Conservation (phyloP, 2,888 invertebrate genomes). For the Sminthurides aquaticus region DNA sequence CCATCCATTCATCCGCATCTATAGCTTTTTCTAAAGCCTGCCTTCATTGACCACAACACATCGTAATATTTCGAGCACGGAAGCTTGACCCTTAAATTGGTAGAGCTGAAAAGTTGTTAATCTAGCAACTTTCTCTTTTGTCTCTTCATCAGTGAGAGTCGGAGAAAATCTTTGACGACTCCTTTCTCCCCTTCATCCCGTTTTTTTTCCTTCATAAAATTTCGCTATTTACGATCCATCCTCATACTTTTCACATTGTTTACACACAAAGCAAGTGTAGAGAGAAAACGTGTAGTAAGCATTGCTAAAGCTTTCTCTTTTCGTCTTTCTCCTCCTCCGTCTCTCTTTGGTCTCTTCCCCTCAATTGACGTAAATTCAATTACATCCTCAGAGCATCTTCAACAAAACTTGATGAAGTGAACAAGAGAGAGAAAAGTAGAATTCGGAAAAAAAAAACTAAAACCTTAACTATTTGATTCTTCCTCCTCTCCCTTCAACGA, state of each 20-base stretch:
- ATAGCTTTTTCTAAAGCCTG: no score
- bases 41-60: no score
- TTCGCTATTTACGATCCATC: not conserved
- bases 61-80: no score
- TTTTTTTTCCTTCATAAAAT: not conserved
- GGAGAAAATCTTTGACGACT: no score
- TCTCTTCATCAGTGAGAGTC: not conserved
- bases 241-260: conserved; percentile 7
- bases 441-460: not conserved
- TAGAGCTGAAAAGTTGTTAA: not conserved
- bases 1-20: no score
- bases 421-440: conserved; percentile 18
- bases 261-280: no score
- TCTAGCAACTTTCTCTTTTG: not conserved
- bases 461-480: not conserved
- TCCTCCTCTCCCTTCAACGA: not conserved
- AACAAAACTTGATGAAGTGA: conserved; percentile 26
- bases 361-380: conserved; percentile 41
- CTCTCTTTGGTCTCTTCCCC: conserved; percentile 15
- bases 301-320: conserved; percentile 8
- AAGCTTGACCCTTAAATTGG: no score
- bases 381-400: conserved; percentile 28
- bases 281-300: no score
- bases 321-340: conserved; percentile 6
- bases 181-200: no score